Conservation (phyloP, 2,888 invertebrate genomes). For the Tridacna gigas region DNA sequence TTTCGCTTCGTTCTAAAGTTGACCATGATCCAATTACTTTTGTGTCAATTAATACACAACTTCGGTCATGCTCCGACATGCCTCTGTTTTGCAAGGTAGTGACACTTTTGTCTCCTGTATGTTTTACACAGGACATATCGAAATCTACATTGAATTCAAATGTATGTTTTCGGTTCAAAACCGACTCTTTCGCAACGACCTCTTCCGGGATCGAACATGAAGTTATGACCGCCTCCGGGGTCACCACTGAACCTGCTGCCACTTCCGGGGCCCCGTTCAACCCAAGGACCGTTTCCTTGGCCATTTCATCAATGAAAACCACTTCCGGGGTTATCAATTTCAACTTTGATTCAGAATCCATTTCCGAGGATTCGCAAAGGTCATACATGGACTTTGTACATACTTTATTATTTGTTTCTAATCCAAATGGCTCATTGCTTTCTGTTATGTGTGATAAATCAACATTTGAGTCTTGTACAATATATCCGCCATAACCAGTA, state of each 20-base stretch:
- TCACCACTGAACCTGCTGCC: not conserved
- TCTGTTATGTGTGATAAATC: not conserved
- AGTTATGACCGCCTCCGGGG: constrained; percentile 6
- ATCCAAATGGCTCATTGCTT: not conserved
- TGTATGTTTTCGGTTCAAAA: not conserved
- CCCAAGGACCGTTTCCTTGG: not conserved
- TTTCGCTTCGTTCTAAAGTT: not conserved
- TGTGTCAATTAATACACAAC: not conserved
- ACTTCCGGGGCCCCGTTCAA: constrained; percentile 2
- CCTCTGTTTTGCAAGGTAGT: not conserved
- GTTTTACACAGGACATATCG: not conserved
- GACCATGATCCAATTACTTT: not conserved
- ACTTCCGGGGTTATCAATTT: not conserved
- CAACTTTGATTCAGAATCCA: not conserved
- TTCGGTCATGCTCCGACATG: too few species aligned
- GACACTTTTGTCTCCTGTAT: constrained; percentile 12
- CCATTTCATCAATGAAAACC: not conserved
- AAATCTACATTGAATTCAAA: not conserved
- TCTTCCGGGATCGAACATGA: not conserved
- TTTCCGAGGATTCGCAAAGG: not conserved
- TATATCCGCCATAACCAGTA: constrained; percentile 15
- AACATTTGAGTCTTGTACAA: not conserved
- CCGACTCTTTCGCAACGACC: not conserved
- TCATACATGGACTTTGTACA: not conserved
- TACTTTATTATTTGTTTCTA: not conserved